Base-by-base conservation (phyloP, 2,888 invertebrate species). In the Thumatha senex region DNA sequence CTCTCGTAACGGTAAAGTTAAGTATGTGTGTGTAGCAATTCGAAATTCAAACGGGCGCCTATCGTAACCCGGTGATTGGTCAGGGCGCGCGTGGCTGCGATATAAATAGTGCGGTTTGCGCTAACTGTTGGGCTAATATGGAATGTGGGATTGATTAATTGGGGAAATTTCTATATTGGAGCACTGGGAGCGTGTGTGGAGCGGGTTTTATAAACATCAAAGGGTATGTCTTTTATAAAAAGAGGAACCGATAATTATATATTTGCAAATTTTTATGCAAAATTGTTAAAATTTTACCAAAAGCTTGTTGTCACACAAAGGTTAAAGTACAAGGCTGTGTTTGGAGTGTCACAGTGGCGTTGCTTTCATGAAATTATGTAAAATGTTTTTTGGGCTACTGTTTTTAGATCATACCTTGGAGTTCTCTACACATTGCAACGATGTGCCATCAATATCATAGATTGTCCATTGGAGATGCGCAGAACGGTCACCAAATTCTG, bases 61-160 rank as follows among this genome's bases (percentile, higher is more conserved):
- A 88, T 88, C 84, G 68, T 39, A 72, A 78, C 74, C 76, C 82
- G 79, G 86, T 84, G 89, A 89, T 90, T 88, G 89, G 89, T 85
- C 86, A 82, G 89, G 80, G 83, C 82, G 80, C 84, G 82, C 74
- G 80, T 80, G 84, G 84, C 80, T 74, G 74, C 74, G 86, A 84
- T 88, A 89, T 86, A 88, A 89, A 89, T 89, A 85, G 89, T 85
- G 89, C 73, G 89, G 89, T 88, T 74, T 68, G 78, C 64, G 76
- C 76, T 72, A 64, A 75, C 67, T 71, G 83, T 65, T 79, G 51
- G 80, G 57, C 64, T 81, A 80, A 74, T 79, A 75, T 86, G 85
- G 84, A 85, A 78, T 78, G 76, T 74, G 54, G 73, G 59, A 71
- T 72, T 76, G 74, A 79, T 73, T 72, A 68, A 79, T 81, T 57